Base-by-base conservation (phyloP, 2,888 invertebrate species). In the Tortricodes alternella region DNA sequence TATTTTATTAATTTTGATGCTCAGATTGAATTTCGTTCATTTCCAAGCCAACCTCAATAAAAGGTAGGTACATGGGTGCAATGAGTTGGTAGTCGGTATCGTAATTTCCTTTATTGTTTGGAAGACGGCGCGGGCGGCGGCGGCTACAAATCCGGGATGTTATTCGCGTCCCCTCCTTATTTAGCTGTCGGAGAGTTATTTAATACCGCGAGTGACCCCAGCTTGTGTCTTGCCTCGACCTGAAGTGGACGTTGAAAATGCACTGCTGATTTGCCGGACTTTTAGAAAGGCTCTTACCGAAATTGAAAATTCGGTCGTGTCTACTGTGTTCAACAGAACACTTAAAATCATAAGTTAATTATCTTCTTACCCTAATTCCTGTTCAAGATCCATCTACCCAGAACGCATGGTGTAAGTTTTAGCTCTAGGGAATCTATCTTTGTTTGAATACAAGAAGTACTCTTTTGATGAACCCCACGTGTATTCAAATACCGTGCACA, bases 151-250 rank as follows among this genome's bases (percentile, higher is more conserved):
- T 72, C 72, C 69, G 64, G 64, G 68, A 71, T 69, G 74, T 76
- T 74, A 70, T 71, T 69, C 74, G 75, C 77, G 78, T 83, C 88
- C 88, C 88, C 87, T 82, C 80, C 85, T 88, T 85, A 89, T 88
- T 89, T 89, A 83, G 85, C 83, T 83, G 87, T 87, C 87, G 81
- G 79, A 83, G 83, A 88, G 89, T 87, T 89, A 88, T 89, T 89
- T 89, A 88, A 89, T 89, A 86, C 84, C 74, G 76, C 80, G 79
- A 83, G 78, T 87, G 88, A 87, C 88, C 89, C 76, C 78, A 72
- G 68, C 71, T 70, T 69, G 71, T 66, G 73, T 76, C 78, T 80
- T 75, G 77, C 71, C 69, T 37, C 21, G 43, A 35, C 55, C 55
- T 43, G 43, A 37, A 56, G 68, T 65, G 64, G 63, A 71, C 73